These are phyloP conservation scores for Merops nubicus DNA, from an alignment of 2,113 vertebrate species.

Conservation along the genomic window DNA sequence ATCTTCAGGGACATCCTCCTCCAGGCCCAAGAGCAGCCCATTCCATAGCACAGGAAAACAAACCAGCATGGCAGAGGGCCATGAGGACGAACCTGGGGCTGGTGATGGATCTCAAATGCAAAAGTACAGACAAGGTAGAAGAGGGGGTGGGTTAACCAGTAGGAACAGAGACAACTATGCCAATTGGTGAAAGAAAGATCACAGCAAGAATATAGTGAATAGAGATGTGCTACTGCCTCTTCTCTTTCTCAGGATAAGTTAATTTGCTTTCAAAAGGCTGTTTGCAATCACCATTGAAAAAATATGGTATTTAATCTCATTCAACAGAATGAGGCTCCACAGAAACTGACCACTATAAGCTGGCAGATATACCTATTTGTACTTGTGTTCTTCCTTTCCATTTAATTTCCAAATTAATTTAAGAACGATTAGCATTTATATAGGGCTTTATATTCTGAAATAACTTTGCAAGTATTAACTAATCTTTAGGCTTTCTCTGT, in stretches of 20 bases:
- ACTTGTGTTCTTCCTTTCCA: not conserved
- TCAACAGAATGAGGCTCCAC: not conserved
- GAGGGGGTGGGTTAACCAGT: accelerated
- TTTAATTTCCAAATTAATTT: not conserved
- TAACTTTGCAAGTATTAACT: not conserved
- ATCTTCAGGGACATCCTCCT: not conserved
- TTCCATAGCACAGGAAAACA: not conserved
- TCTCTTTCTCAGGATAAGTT: not conserved
- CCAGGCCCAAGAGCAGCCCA: not conserved
- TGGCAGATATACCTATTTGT: accelerated
- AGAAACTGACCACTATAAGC: not conserved
- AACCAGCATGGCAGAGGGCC: not conserved
- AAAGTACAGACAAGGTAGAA: not conserved
- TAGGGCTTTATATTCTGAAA: not conserved
- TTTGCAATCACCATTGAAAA: not conserved
- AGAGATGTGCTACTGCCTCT: accelerated
- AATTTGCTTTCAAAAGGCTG: not conserved
- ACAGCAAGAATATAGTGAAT: not conserved
- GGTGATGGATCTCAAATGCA: not conserved
- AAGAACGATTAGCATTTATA: not conserved
- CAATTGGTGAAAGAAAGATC: not conserved
- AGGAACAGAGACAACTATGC: accelerated
- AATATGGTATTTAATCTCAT: not conserved
- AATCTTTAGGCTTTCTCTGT: not conserved
- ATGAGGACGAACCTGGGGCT: not conserved